Percentiles rank a stretch among this genome's conserved stretches.
These are phyloP conservation scores for Dendrocincla tyrannina DNA, from an alignment of 2,797 vertebrate genomes.

Conservation along the genomic window DNA sequence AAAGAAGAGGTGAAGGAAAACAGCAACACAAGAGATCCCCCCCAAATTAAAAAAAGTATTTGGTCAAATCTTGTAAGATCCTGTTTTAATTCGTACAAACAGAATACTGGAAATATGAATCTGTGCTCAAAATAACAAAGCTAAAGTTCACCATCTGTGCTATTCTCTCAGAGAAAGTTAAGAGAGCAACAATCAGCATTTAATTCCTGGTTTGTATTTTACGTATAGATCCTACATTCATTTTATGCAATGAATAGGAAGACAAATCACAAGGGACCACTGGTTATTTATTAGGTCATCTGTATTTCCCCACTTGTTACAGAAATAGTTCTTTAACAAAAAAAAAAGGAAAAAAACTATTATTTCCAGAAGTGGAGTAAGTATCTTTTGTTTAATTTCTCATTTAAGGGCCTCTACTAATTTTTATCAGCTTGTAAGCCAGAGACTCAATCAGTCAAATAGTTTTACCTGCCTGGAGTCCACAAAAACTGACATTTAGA, in stretches of 20 bases:
- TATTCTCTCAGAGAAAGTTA: neutral
- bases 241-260: neutral
- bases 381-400: neutral
- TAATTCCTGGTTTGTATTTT: neutral
- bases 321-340: neutral
- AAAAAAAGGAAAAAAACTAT: neutral
- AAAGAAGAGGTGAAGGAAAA: constrained; percentile 19
- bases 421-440: neutral
- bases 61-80: neutral
- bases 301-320: neutral
- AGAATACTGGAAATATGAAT: neutral
- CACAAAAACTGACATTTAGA: neutral
- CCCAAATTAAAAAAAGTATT: neutral
- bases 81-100: neutral
- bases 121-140: constrained; percentile 8
- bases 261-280: neutral
- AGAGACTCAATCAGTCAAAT: neutral
- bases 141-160: neutral
- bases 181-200: neutral
- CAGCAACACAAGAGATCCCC: neutral
- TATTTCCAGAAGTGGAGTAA: neutral
- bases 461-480: neutral
- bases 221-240: neutral
- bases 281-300: neutral
- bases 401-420: neutral